These are phyloP conservation scores for Eurystomus gularis DNA, from an alignment of 2,113 vertebrate genomes.

Conservation along the genomic window DNA sequence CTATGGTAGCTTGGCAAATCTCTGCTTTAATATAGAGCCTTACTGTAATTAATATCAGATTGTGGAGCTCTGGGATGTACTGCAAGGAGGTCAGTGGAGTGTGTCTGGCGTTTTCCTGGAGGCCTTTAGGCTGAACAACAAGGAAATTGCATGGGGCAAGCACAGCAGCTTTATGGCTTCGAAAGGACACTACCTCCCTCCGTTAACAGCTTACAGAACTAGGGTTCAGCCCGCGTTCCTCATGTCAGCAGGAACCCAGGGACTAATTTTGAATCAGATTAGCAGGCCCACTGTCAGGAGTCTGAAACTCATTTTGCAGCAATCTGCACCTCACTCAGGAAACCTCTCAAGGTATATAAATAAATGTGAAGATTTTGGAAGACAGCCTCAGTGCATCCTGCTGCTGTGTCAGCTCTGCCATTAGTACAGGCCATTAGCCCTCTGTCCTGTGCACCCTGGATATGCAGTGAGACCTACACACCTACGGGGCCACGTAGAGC, in stretches of 20 bases:
- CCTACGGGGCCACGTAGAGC: not conserved
- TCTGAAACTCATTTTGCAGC: not conserved
- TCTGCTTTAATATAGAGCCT: constrained; percentile 39
- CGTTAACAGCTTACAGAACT: not conserved
- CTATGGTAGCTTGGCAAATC: constrained; percentile 27
- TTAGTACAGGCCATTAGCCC: not conserved
- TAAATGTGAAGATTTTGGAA: not conserved
- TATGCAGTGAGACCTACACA: not conserved
- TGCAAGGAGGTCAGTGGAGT: not conserved
- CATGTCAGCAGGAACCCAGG: not conserved
- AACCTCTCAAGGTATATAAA: not conserved
- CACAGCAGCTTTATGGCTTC: not conserved
- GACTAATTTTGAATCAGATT: not conserved
- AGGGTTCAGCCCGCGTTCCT: not conserved
- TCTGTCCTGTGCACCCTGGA: not conserved
- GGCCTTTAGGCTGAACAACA: not conserved
- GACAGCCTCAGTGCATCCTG: not conserved
- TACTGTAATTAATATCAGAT: constrained; percentile 47
- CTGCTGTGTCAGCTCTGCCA: not conserved
- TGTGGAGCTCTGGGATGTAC: not conserved
- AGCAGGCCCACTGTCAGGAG: not conserved
- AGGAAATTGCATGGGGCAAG: not conserved
- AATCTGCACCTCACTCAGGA: not conserved
- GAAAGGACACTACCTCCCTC: not conserved
- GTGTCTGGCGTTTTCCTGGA: not conserved